Evolutionary conservation across 2,797 vertebrate species (phyloP).

Genomic region (Rhabdomys pumilio): DNA sequence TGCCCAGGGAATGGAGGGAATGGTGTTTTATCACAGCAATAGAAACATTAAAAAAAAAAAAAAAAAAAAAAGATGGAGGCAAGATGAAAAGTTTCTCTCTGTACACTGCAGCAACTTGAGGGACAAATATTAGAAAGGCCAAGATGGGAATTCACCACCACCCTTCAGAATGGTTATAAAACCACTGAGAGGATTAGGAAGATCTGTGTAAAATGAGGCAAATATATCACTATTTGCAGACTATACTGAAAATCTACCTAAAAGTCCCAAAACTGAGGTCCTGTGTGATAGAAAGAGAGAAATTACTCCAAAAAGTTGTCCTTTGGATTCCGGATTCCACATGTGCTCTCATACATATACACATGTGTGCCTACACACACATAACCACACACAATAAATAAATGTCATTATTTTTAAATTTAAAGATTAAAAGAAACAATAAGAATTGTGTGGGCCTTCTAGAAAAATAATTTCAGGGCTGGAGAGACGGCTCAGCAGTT

Average conservation of each 20-base stretch:
- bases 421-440: slow-evolving; percentile 48
- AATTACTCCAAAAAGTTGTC: neutral
- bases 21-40: neutral
- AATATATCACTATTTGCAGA: slow-evolving; percentile 4
- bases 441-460: neutral
- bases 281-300: neutral
- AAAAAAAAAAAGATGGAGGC: too few species aligned
- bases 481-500: too few species aligned
- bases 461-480: neutral
- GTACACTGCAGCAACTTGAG: neutral
- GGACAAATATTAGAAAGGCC: slow-evolving; percentile 41
- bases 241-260: neutral
- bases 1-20: too few species aligned
- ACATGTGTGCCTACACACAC: neutral
- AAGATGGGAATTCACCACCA: neutral
- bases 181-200: neutral
- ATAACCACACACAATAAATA: neutral
- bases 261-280: neutral
- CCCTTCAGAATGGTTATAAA: neutral
- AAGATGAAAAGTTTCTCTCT: neutral
- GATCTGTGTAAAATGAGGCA: neutral
- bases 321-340: neutral
- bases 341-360: neutral
- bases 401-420: neutral
- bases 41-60: neutral